Percentiles rank a stretch among this genome's conserved stretches.
Conservation (phyloP, 2,888 invertebrate species). For the Chloroclystis v-ata region DNA sequence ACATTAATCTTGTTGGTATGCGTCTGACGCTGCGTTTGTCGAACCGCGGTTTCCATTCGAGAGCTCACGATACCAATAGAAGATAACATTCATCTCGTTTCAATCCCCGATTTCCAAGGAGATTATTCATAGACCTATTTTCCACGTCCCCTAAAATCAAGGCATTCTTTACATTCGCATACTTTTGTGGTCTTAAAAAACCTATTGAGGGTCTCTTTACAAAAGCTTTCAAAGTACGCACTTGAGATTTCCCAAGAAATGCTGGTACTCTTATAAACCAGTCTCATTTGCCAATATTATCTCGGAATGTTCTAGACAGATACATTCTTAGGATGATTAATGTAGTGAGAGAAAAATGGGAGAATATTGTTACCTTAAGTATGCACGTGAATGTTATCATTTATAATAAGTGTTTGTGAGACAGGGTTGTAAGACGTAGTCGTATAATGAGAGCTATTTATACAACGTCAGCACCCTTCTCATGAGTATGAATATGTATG, state of each 20-base stretch:
- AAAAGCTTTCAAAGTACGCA: slow-evolving; percentile 1
- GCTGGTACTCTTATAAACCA: too few species aligned
- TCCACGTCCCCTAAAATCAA: neutral
- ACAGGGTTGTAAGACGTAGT: slow-evolving; percentile 22
- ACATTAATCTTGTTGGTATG: too few species aligned
- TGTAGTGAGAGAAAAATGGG: slow-evolving; percentile 63
- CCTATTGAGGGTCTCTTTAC: neutral
- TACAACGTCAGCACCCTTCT: neutral
- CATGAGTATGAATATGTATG: too few species aligned
- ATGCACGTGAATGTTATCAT: slow-evolving; percentile 53
- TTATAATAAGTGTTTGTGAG: slow-evolving; percentile 51
- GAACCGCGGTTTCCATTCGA: too few species aligned
- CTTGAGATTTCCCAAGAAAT: neutral
- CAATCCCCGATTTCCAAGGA: too few species aligned
- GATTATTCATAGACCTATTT: too few species aligned
- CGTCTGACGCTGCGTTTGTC: too few species aligned
- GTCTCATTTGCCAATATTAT: slow-evolving; percentile 45
- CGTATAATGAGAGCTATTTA: neutral
- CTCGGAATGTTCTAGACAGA: slow-evolving; percentile 34
- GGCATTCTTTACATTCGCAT: slow-evolving; percentile 1
- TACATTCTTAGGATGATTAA: slow-evolving; percentile 47
- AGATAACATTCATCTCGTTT: too few species aligned
- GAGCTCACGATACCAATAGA: neutral
- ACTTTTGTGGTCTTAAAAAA: neutral
- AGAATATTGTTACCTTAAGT: slow-evolving; percentile 51